These are phyloP conservation scores for Hippocampus barbouri DNA, from an alignment of 2,113 vertebrate genomes.

Conservation along the genomic window DNA sequence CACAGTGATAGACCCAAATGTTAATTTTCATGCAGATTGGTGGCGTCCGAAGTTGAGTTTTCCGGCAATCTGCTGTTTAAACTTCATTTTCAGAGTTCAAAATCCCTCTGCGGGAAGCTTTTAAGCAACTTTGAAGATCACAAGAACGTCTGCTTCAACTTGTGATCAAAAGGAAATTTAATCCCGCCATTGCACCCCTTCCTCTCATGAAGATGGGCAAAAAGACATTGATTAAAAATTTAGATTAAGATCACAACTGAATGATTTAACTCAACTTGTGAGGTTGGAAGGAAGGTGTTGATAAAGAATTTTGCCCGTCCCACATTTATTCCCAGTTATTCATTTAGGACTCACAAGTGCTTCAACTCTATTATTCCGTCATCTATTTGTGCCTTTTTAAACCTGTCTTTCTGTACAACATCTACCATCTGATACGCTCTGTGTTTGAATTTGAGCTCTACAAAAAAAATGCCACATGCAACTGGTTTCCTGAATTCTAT, in stretches of 20 bases:
- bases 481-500: conserved; percentile 50
- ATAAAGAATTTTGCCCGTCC: conserved; percentile 36
- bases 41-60: not conserved
- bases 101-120: conserved; percentile 20
- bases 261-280: conserved; percentile 46
- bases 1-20: too few species aligned
- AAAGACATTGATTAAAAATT: conserved; percentile 48
- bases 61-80: not conserved
- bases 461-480: conserved; percentile 32
- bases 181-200: conserved; percentile 54
- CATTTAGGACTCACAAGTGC: conserved; percentile 39
- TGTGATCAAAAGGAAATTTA: conserved; percentile 54
- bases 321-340: conserved; percentile 20
- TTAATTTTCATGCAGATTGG: not conserved
- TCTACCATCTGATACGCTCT: not conserved
- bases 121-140: conserved; percentile 47
- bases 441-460: not conserved
- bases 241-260: conserved; percentile 52
- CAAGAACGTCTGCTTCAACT: conserved; percentile 35
- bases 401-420: not conserved
- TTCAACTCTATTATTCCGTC: conserved; percentile 38
- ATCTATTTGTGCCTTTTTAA: conserved; percentile 3
- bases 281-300: conserved; percentile 6
- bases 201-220: conserved; percentile 46
- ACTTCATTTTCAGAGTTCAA: not conserved